Base-by-base conservation (phyloP, 1,140 invertebrate genomes). In the Battus philenor region DNA sequence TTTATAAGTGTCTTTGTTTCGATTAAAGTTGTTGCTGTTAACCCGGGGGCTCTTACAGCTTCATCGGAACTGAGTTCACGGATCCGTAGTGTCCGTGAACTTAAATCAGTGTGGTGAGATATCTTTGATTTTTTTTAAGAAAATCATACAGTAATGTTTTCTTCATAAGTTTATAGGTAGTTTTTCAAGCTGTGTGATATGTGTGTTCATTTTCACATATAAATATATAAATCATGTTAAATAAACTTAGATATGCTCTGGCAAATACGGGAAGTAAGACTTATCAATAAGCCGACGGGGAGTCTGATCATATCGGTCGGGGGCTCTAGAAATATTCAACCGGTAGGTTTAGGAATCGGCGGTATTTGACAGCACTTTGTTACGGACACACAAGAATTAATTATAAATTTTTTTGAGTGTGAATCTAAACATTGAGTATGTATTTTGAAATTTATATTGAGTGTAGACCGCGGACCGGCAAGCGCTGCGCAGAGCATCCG, bases 271-370 rank as follows among this genome's bases (percentile, higher is more conserved):
- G 78, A 82, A 80, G 76, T 82, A 76, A 82, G 76, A 68, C 73
- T 83, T 83, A 83, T 83, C 79, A 80, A 80, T 83, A 83, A 83
- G 74, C 56, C 79, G 60, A 68, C 79, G 74, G 79, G 76, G 78
- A 54, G 77, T 75, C 74, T 63, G 76, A 80, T 80, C 61, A 60
- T 73, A 80, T 80, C 73, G 71, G 51, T 49, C 57, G 49, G 34
- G 54, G 63, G 52, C 62, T 59, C 55, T 56, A 64, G 57, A 65
- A 76, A 78, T 74, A 75, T 78, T 56, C 64, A 59, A 57, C 53
- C 60, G 53, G 52, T 51, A 58, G 66, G 68, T 55, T 64, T 65
- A 71, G 61, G 61, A 74, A 72, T 64, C 64, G 47, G 45, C 53
- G 36, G 56, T 61, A 66, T 60, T 70, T 59, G 55, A 62, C 60